Base-by-base conservation (phyloP, 2,888 invertebrate species). In the Eupithecia abbreviata region DNA sequence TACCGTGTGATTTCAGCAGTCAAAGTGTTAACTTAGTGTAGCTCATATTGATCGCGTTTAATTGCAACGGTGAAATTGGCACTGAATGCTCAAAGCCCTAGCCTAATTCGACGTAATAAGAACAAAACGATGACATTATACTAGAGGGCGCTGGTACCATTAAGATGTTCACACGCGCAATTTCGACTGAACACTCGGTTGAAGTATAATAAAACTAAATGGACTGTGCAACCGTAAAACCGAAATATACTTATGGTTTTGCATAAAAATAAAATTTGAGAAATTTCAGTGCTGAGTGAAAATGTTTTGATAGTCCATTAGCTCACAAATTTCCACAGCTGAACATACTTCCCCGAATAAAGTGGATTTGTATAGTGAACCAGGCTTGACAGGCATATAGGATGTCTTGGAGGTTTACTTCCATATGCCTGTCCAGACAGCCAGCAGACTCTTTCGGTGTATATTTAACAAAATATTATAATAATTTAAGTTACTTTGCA, bases 121-220 rank as follows among this genome's bases (percentile, higher is more conserved):
- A 80, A 82, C 81, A 81, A 79, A 79, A 71, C 77, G 73, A 74
- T 79, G 77, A 76, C 82, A 82, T 82, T 80, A 74, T 71, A 10
- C 18, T 45, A 73, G 71, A 74, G 76, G 76, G 58, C 73, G 65
- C 69, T 77, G 80, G 76, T 65, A 51, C 77, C 73, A 79, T 81
- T 81, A 80, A 68, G 67, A 68, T 78, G 75, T 75, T 76, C 73
- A 66, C 72, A 73, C 71, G 72, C 71, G 68, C 72, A 49, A 71
- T 77, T 74, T 73, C 76, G 10, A 68, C 58, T 7, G n/a, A 65
- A 9, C 15, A 69, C 49, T 58, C 74, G 41, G 75, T 74, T 68
- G 72, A 41, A 51, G 51, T 51, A 15, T 71, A 79, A 80, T 66
- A 77, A 73, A 77, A 74, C 68, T 68, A 72, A 10, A 68, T 68